Evolutionary conservation across 2,113 vertebrate species (phyloP).

Genomic region (Nettapus auritus): DNA sequence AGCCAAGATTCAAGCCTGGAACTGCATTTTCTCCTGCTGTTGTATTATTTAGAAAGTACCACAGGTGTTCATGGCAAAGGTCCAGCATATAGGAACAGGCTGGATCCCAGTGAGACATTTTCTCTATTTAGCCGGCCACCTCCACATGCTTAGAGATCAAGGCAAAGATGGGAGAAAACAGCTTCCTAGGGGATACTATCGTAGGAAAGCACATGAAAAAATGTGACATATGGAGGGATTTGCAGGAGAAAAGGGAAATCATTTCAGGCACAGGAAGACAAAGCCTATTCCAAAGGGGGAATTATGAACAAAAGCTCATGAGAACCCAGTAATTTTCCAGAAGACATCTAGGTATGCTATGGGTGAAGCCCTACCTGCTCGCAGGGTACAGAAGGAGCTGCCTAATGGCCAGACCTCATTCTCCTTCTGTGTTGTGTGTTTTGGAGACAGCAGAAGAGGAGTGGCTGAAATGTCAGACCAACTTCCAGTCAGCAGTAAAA

Average conservation of each 20-base stretch:
- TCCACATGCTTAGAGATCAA: not conserved
- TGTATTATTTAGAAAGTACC: constrained; percentile 32
- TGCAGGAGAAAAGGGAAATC: not conserved
- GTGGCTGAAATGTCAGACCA: constrained; percentile 2
- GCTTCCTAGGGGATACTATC: not conserved
- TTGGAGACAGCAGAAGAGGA: constrained; percentile 7
- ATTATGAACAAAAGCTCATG: not conserved
- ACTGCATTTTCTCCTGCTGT: constrained; percentile 15
- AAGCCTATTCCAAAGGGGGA: not conserved
- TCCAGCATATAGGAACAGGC: not conserved
- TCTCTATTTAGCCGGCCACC: constrained; percentile 17
- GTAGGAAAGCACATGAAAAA: constrained; percentile 16
- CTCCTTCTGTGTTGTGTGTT: not conserved
- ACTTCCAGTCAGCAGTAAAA: constrained; percentile 20
- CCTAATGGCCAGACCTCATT: not conserved
- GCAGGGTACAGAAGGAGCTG: not conserved
- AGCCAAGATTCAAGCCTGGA: not conserved
- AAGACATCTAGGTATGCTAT: not conserved
- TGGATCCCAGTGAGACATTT: constrained; percentile 25
- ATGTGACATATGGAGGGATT: not conserved
- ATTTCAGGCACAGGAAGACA: not conserved
- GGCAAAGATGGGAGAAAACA: constrained; percentile 12
- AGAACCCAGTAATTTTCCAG: constrained; percentile 15
- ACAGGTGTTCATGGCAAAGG: constrained; percentile 10
- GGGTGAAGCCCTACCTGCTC: not conserved